These are phyloP conservation scores for Pontoporia blainvillei DNA, from an alignment of 2,113 vertebrate genomes.

Conservation along the genomic window DNA sequence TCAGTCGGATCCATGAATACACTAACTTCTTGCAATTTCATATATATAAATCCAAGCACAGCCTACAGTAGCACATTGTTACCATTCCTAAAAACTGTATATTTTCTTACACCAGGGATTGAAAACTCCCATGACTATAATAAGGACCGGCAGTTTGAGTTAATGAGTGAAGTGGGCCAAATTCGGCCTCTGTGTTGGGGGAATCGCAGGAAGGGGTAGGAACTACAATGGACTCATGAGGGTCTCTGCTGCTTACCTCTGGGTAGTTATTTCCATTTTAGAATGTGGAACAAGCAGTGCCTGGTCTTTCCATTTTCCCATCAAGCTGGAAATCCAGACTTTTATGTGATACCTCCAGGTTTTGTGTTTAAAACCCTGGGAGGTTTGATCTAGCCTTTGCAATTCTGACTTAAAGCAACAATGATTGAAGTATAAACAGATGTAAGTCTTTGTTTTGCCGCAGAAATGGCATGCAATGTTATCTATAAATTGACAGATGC, in stretches of 20 bases:
- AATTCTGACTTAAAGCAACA: not conserved
- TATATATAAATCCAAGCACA: not conserved
- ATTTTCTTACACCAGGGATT: not conserved
- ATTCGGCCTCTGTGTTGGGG: not conserved
- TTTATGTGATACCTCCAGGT: not conserved
- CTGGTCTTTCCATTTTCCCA: not conserved
- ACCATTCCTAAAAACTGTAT: not conserved
- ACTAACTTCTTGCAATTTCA: not conserved
- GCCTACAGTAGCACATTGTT: not conserved
- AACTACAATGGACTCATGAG: not conserved
- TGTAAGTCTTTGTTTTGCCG: not conserved
- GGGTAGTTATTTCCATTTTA: not conserved
- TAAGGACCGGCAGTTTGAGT: not conserved
- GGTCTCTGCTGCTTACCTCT: not conserved
- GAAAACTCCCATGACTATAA: not conserved
- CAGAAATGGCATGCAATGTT: not conserved
- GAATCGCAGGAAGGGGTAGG: not conserved
- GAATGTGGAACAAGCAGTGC: not conserved
- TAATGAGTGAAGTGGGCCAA: not conserved
- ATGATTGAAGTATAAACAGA: not conserved
- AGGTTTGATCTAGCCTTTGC: not conserved
- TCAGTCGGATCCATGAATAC: not conserved
- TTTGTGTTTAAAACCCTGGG: not conserved
- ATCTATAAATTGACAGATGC: not conserved
- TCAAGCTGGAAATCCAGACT: not conserved